Percentiles rank a stretch among this genome's conserved stretches.
phyloP scores from a whole-genome alignment of 2,888 invertebrate genomes.

The Phaedon cochleariae region DNA sequence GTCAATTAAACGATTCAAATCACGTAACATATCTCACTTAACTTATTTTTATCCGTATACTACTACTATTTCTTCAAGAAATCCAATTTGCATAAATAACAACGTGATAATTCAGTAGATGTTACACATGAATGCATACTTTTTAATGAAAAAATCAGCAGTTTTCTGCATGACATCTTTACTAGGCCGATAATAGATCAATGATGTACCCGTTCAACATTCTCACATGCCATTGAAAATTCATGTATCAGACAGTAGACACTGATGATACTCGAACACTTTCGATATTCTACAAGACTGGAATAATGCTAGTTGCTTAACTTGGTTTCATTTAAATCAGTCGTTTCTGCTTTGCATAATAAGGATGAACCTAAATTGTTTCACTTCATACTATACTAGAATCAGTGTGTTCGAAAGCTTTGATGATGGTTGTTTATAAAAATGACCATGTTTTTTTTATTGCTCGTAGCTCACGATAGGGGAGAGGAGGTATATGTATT shows the following conservation, averaged over 20 bases:
- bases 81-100: no score
- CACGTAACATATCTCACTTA: no score
- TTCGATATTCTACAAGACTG: slow-evolving; percentile 17
- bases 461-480: no score
- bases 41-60: no score
- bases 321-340: slow-evolving; percentile 18
- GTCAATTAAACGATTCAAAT: no score
- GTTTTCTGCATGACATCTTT: slow-evolving; percentile 21
- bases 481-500: no score
- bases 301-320: slow-evolving; percentile 12
- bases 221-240: slow-evolving; percentile 19
- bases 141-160: slow-evolving; percentile 11
- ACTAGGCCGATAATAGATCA: slow-evolving; percentile 22
- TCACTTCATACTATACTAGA: not conserved
- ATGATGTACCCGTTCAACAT: not conserved
- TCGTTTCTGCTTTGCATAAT: slow-evolving; percentile 5
- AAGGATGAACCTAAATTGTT: not conserved
- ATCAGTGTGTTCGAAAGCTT: no score
- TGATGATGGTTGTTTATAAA: no score
- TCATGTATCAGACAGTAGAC: slow-evolving; percentile 4
- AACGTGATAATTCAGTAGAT: not conserved
- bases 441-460: no score
- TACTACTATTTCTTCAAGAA: no score
- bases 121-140: slow-evolving; percentile 16
- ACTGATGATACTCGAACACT: slow-evolving; percentile 26